Base-by-base conservation (phyloP, 2,888 invertebrate genomes). In the Drosophila kuntzei region DNA sequence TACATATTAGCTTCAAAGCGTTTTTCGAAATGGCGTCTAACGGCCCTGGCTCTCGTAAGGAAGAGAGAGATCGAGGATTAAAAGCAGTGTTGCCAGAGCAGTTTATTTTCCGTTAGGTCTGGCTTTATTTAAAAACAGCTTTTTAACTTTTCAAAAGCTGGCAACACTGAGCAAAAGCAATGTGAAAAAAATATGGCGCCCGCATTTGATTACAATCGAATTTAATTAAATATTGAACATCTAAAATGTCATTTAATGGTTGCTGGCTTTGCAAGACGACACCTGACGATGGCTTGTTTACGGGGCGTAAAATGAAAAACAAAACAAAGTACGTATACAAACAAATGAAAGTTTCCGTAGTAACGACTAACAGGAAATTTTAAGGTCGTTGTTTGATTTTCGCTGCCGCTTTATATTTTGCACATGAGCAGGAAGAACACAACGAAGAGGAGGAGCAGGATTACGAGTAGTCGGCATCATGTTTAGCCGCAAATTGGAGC, bases 401-500 rank as follows among this genome's bases (percentile, higher is more conserved):
- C 18, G 37, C 43, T 29, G 51, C 49, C 36, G 60, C 57, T 49
- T 25, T 58, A 43, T 63, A 58, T 68, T 74, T 75, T 57, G 59
- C 47, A 73, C 25, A 63, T 63, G 60, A 44, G 14, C 41, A 43
- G 34, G 18, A 39, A 46, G 18, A 39, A 46, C 47, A 34, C 61
- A 57, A 22, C 14, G 18, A 43, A 16, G 12, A 47, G 46, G 16
- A 59, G 25, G 16, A 64, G 32, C 9, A 50, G 32, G 22, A 36
- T 8, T 8, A 32, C 18, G 14, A 34, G 9, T 16, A 39, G 46
- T 39, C 44, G 74, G 64, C 59, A 81, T 49, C 18, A 91, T 91
- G 87, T 91, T 80, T 65, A 88, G 80, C 39, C 90, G 90, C 32
- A 88, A 89, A 53, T 67, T 92, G 53, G 80, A 89, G 57, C 89